These are phyloP conservation scores for Polypedilum pembai DNA, from an alignment of 1,140 invertebrate genomes.

Conservation along the genomic window DNA sequence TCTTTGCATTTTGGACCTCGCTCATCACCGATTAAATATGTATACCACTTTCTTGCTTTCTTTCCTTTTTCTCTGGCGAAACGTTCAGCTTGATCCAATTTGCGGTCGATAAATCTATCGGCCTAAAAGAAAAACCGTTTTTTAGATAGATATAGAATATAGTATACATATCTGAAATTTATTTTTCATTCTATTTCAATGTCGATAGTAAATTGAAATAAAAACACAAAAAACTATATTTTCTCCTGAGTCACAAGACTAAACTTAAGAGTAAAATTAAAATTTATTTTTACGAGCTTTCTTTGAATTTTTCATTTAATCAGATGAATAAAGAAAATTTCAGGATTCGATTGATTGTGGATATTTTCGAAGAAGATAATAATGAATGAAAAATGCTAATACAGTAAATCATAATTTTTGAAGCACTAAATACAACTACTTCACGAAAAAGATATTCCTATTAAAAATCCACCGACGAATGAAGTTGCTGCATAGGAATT, in stretches of 20 bases:
- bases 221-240: too few relatives aligned
- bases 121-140: slow-evolving; percentile 48
- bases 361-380: background rate
- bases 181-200: too few relatives aligned
- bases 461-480: slow-evolving; percentile 78
- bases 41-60: slow-evolving; percentile 64
- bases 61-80: slow-evolving; percentile 57
- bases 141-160: too few relatives aligned
- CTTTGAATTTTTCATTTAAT: too few relatives aligned
- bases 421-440: background rate
- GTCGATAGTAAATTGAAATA: too few relatives aligned
- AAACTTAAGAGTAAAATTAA: too few relatives aligned
- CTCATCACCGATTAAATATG: slow-evolving; percentile 55
- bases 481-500: slow-evolving; percentile 72
- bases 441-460: slow-evolving; percentile 65
- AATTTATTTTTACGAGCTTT: too few relatives aligned
- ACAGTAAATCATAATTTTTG: background rate
- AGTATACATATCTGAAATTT: too few relatives aligned
- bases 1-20: slow-evolving; percentile 56
- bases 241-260: too few relatives aligned
- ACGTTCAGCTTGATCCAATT: slow-evolving; percentile 67
- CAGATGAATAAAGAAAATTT: background rate
- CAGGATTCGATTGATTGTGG: background rate
- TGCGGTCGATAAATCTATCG: slow-evolving; percentile 66
- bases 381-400: background rate